Base-by-base conservation (phyloP, 1,140 invertebrate genomes). In the Dendrolimus kikuchii region DNA sequence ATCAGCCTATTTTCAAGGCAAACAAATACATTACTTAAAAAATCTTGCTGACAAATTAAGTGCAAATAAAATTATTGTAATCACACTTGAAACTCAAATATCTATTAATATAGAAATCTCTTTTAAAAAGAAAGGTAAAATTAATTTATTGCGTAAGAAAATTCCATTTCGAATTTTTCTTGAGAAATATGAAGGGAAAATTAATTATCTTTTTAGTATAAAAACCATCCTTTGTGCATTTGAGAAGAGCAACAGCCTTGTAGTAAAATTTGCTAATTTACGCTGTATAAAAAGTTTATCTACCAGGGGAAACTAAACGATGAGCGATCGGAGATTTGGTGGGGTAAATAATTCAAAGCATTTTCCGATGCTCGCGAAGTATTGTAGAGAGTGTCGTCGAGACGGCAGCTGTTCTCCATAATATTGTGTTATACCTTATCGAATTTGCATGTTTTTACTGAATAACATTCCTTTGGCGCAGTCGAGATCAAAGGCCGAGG, bases 401-500 rank as follows among this genome's bases (percentile, higher is more conserved):
- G 64, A 53, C 72, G 64, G 63, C 76, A 73, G 62, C 67, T 46
- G 67, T 74, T 74, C 67, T 68, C 66, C 64, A 67, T 81, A 86
- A 86, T 83, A 86, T 86, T 81, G 83, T 82, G 80, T 86, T 84
- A 86, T 86, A 83, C 77, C 76, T 86, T 83, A 86, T 86, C 83
- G 81, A 82, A 86, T 86, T 86, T 86, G 75, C 83, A 86, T 86
- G 81, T 86, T 86, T 86, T 86, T 86, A 83, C 83, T 81, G 80
- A 86, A 86, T 83, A 84, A 85, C 75, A 82, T 85, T 84, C 78
- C 83, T 86, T 86, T 85, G 83, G 77, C 77, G 68, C 71, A 71
- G 59, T 68, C 68, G 75, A 85, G 78, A 86, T 86, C 83, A 86
- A 86, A 86, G 83, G 78, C 62, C 69, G 69, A 66, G 68, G 67